Percentiles rank a stretch among this genome's conserved stretches.
Conservation (phyloP, 1,140 invertebrate genomes). For the Musca vetustissima region DNA sequence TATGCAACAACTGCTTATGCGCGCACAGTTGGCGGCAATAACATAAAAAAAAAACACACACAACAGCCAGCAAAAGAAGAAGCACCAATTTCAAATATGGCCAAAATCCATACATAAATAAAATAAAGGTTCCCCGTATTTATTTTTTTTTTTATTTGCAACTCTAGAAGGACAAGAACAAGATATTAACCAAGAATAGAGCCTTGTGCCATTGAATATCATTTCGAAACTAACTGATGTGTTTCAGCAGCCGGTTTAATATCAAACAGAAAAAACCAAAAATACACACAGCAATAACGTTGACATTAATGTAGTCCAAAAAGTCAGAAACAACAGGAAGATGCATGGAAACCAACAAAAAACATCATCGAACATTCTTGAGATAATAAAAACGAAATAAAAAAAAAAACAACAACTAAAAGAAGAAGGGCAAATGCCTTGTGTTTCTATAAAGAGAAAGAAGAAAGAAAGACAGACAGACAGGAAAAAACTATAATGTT, state of each 20-base stretch:
- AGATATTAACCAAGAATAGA: no score
- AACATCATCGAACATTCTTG: neutral
- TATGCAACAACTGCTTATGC: slow-evolving; percentile 16
- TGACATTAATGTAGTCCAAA: slow-evolving; percentile 24
- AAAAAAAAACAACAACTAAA: neutral
- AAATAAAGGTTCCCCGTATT: neutral
- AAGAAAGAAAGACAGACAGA: neutral
- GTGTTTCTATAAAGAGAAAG: neutral
- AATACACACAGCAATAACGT: neutral
- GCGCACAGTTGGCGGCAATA: slow-evolving; percentile 21
- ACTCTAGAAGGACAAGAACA: no score
- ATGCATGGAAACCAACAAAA: slow-evolving; percentile 7
- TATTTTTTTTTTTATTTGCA: neutral
- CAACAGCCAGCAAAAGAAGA: neutral
- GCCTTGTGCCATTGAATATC: no score
- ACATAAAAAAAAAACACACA: neutral
- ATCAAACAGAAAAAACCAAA: slow-evolving; percentile 6
- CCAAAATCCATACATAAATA: slow-evolving; percentile 12
- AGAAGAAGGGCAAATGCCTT: neutral
- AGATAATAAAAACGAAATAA: slow-evolving; percentile 3
- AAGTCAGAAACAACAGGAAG: neutral
- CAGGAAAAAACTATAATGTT: neutral
- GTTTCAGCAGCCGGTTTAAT: neutral
- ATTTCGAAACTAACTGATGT: slow-evolving; percentile 7
- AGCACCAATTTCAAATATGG: slow-evolving; percentile 7